These are phyloP conservation scores for Notiomystis cincta DNA, from an alignment of 2,113 vertebrate species.

Conservation along the genomic window DNA sequence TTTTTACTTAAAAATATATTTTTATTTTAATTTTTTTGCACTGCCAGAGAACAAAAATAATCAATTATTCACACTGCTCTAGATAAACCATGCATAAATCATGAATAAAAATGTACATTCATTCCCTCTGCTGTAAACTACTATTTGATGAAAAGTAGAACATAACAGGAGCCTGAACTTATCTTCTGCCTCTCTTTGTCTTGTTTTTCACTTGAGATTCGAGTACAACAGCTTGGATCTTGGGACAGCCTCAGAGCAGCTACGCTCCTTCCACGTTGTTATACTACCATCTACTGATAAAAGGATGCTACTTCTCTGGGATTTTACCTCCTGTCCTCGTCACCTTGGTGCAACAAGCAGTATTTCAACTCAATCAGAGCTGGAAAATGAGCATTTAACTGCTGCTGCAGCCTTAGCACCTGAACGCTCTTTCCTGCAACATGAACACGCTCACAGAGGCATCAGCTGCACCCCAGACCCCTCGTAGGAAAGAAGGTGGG, in stretches of 20 bases:
- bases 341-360: conserved; percentile 8
- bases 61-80: conserved; percentile 34
- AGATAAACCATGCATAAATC: neutral
- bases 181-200: neutral
- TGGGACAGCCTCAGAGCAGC: neutral
- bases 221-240: neutral
- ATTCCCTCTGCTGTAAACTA: neutral
- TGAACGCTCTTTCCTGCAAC: neutral
- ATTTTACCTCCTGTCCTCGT: neutral
- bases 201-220: neutral
- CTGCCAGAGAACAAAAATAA: conserved; percentile 27
- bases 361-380: neutral
- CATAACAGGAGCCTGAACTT: neutral
- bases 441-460: neutral
- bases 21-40: neutral
- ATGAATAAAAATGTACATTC: conserved; percentile 15
- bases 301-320: conserved; percentile 67
- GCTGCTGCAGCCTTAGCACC: neutral
- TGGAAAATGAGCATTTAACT: neutral
- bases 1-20: neutral
- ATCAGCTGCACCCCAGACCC: conserved; percentile 8
- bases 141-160: neutral
- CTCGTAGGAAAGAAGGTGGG: neutral
- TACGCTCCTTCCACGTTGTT: conserved; percentile 45
- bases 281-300: conserved; percentile 80